These are phyloP conservation scores for Psephotus haematonotus DNA, from an alignment of 2,113 vertebrate species.

Conservation along the genomic window DNA sequence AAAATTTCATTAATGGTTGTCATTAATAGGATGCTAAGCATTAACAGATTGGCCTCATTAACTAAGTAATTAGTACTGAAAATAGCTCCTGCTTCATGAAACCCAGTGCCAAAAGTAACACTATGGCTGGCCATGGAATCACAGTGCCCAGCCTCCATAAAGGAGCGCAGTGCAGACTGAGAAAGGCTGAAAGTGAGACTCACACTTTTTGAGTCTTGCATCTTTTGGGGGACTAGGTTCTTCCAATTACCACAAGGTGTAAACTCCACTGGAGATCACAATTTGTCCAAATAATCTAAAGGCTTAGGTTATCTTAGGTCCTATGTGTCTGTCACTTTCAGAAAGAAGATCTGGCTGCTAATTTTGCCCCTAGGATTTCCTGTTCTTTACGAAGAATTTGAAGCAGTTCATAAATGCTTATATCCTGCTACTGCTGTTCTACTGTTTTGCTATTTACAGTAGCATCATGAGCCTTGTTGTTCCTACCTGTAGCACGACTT, in stretches of 20 bases:
- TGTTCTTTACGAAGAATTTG: not conserved
- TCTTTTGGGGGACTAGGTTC: not conserved
- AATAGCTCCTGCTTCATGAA: not conserved
- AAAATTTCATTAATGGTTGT: not conserved
- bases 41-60: not conserved
- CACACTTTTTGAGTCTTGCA: not conserved
- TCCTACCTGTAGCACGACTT: not conserved
- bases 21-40: not conserved
- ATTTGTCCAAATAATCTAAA: not conserved
- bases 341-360: not conserved
- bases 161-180: not conserved
- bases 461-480: not conserved
- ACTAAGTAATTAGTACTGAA: not conserved
- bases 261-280: not conserved
- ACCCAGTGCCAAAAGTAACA: not conserved
- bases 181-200: not conserved
- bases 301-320: not conserved
- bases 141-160: not conserved
- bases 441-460: not conserved
- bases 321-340: not conserved
- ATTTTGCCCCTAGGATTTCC: not conserved
- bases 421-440: not conserved
- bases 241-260: not conserved
- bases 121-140: not conserved
- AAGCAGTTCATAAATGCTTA: not conserved